Evolutionary conservation across 2,113 vertebrate species (phyloP), one percentile per base, ranked within the genome.

Genomic region (Corythaeola cristata): DNA sequence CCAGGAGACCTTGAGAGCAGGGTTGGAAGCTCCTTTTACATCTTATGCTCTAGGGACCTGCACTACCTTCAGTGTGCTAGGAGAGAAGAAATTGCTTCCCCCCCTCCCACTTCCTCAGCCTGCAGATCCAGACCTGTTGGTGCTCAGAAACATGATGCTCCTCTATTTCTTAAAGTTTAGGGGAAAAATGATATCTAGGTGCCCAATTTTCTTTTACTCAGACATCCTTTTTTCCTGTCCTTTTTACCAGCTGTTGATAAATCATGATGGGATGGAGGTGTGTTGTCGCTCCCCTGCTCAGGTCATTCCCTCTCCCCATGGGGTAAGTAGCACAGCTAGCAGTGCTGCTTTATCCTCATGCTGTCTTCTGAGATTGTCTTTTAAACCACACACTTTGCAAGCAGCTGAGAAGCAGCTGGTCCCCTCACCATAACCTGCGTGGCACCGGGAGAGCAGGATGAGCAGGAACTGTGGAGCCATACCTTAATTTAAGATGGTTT

Each of bases 371-470:
- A 69, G 33, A 13, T 15, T 62, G 9, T 21, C n/a, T 71, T 77
- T 60, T 56, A 90, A 93, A 59, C 5, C 27, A 58, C 5, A 7
- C 28, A 28, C 59, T 76, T 33, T 53, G 55, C 28, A 53, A 84
- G 63, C 37, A 85, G 52, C 73, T 45, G 67, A 68, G 55, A 69
- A 58, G 50, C 23, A 67, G 19, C 37, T 81, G 12, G 1, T 45
- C 16, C 27, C 17, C 15, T 84, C 2, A 0, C 20, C 4, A 3
- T 53, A 64, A 71, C 37, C 58, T 53, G 37, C 4, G 1, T 32
- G 50, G 26, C 26, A 78, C 12, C 1, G 1, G 22, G 27, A 0
- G 4, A 62, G 24, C 30, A 67, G 24, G 27, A 23, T 5, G 8
- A 58, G 15, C 28, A 45, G 47, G 33, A 33, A 55, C 58, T 30